Evolutionary conservation across 2,113 vertebrate genomes (phyloP).

Genomic region (Brachyhypopomus gauderio): DNA sequence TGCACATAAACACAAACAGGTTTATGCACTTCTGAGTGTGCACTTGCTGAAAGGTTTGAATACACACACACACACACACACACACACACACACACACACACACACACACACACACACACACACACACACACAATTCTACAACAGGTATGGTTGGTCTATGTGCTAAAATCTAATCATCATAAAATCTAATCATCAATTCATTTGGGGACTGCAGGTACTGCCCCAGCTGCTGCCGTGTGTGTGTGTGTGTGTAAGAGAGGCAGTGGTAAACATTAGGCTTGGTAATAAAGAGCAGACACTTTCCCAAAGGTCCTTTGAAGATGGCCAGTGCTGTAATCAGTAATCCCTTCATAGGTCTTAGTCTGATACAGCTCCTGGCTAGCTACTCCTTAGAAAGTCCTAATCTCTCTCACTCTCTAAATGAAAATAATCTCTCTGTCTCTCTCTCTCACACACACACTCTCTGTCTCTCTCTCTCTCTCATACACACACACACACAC

Average conservation of each 20-base stretch:
- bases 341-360: constrained; percentile 45
- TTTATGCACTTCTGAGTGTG: background rate
- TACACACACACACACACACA: background rate
- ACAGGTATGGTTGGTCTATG: background rate
- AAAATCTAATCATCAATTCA: background rate
- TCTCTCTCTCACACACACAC: constrained; percentile 16
- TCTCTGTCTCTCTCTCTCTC: background rate
- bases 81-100: background rate
- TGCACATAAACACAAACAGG: constrained; percentile 8
- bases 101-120: constrained; percentile 3
- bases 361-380: constrained; percentile 48
- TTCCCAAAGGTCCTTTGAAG: constrained; percentile 38
- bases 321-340: constrained; percentile 45
- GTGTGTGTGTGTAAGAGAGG: background rate
- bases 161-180: background rate
- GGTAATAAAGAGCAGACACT: constrained; percentile 24
- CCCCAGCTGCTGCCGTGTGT: background rate
- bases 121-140: background rate
- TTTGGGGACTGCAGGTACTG: too few species aligned
- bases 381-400: constrained; percentile 39
- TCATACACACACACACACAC: too few species aligned
- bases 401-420: constrained; percentile 48
- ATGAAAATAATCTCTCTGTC: constrained; percentile 47
- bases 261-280: constrained; percentile 24
- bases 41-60: background rate